Conservation (phyloP, 2,888 invertebrate genomes). For the Aphodius sticticus region DNA sequence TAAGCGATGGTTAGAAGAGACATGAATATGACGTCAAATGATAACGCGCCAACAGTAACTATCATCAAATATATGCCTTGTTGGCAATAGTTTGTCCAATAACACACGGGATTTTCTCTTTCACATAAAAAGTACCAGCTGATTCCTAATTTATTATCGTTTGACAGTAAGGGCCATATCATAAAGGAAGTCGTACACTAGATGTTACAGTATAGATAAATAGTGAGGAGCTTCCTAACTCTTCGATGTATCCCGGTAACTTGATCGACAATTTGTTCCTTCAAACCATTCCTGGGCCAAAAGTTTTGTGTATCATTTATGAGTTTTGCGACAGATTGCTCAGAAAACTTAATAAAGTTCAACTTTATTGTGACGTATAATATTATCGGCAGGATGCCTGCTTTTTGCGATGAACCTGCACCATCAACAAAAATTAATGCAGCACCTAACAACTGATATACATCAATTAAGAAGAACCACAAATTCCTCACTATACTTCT, state of each 20-base stretch:
- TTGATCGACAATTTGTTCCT: background rate
- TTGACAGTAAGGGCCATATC: background rate
- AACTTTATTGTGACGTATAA: background rate
- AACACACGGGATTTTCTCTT: background rate
- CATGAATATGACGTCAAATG: background rate
- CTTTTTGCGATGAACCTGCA: background rate
- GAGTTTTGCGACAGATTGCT: background rate
- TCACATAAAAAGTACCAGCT: background rate
- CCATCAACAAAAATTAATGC: background rate
- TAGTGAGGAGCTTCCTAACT: background rate
- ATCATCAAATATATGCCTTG: background rate
- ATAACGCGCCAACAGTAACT: background rate
- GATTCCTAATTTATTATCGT: background rate
- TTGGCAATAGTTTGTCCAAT: background rate
- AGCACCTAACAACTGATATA: background rate
- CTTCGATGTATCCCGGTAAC: background rate
- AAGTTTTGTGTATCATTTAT: background rate
- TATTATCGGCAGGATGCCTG: background rate
- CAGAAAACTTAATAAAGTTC: background rate
- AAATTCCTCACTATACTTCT: background rate
- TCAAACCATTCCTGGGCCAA: background rate
- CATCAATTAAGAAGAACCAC: background rate
- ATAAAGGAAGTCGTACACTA: background rate
- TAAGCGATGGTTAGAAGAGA: background rate
- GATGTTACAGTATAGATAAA: background rate